phyloP scores from a whole-genome alignment of 2,888 invertebrate species.

The Meganola albula region DNA sequence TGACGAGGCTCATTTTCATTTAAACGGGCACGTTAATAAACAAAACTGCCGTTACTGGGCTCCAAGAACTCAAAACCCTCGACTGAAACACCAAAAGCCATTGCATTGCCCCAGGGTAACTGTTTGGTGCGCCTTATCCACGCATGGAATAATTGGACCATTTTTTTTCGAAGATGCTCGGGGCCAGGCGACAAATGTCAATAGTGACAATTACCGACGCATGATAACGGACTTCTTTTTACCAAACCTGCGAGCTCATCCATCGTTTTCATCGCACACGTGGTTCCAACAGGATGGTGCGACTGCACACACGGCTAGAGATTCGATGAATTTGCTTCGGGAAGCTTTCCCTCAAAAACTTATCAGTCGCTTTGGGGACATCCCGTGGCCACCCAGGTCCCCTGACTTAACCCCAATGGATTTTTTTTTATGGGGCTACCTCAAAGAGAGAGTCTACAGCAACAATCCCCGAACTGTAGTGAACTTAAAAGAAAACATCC shows the following conservation, averaged over 20 bases:
- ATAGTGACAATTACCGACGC: conserved; percentile 15
- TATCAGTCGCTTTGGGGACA: conserved; percentile 20
- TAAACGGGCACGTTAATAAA: conserved; percentile 11
- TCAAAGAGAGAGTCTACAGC: conserved; percentile 12
- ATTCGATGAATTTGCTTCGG: conserved; percentile 13
- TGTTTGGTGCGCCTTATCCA: conserved; percentile 25
- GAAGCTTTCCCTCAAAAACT: conserved; percentile 17
- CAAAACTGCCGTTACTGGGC: conserved; percentile 7
- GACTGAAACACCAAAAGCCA: conserved; percentile 21
- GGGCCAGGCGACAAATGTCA: conserved; percentile 16
- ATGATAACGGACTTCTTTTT: conserved; percentile 23
- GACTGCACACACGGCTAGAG: conserved; percentile 12
- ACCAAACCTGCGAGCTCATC: conserved; percentile 19
- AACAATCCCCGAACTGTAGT: conserved; percentile 9
- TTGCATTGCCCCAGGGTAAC: conserved; percentile 21
- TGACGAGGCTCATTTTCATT: conserved; percentile 11
- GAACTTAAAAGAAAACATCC: conserved; percentile 20
- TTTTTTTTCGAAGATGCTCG: conserved; percentile 22
- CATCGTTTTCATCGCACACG: conserved; percentile 16
- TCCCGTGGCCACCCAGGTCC: conserved; percentile 19
- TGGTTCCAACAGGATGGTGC: conserved; percentile 23
- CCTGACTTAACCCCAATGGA: conserved; percentile 18
- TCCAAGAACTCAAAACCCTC: conserved; percentile 7
- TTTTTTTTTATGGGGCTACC: conserved; percentile 18
- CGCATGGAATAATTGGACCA: conserved; percentile 16